Base-by-base conservation (phyloP, 2,888 invertebrate genomes). In the Dynastes tityus region DNA sequence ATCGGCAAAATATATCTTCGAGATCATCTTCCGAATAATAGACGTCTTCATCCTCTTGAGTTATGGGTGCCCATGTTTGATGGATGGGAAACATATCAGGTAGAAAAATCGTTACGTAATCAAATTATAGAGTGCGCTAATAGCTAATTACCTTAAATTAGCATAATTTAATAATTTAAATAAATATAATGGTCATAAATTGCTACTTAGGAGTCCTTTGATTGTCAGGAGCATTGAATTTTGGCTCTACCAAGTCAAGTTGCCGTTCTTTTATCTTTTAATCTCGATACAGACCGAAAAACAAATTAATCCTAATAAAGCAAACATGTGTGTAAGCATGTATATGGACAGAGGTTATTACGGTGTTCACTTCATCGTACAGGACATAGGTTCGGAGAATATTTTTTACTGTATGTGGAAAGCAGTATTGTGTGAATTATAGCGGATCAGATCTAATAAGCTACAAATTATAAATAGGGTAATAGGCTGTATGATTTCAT, bases 1-100 rank as follows among this genome's bases (percentile, higher is more conserved):
- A 45, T 45, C 45, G 45, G 40, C n/a, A n/a, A n/a, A 37, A 37
- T 32, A 71, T 58, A 58, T 58, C 27, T 32, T 37, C 55, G 16
- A 73, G 73, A 40, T 58, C 73, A 45, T 58, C 55, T 40, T n/a
- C 27, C 45, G 58, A 73, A 73, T 73, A 73, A 73, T 73, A 32
- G 13, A 58, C 73, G 45, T 73, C 73, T 73, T 73, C 73, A 73
- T 73, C 45, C 40, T 0, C 22, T 58, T 58, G 58, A 58, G 16
- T 40, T 22, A 73, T 29, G 58, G 67, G 49, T 49, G 40, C 65
- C 45, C 37, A 45, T 9, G 63, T 22, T 16, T 65, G 45, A 16
- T 65, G n/a, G 22, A 37, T 65, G 22, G 37, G 37, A 65, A n/a
- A 29, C n/a, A 16, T 16, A 65, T 65, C 16, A n/a, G 22, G 9